Evolutionary conservation across 2,797 vertebrate species (phyloP), one percentile per base, ranked within the genome.

Genomic region (Anabacerthia variegaticeps): DNA sequence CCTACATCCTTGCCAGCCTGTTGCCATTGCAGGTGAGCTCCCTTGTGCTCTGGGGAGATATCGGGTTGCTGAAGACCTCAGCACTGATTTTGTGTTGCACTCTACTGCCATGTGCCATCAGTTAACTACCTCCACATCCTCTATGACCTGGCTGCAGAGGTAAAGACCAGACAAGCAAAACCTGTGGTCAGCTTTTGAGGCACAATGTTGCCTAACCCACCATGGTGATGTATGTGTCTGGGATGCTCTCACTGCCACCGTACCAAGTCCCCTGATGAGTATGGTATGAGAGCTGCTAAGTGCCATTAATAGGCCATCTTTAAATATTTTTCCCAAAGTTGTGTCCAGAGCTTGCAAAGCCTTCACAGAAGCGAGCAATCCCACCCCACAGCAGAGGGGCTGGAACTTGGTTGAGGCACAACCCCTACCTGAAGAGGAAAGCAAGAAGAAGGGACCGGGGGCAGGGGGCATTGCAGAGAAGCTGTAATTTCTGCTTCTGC

Each of bases 61-160:
- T 48, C 0, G 0, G 34, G 28, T 13, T 2, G 14, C 20, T 65
- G 49, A 12, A 68, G 18, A 77, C 21, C 26, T 26, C 37, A 85
- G 46, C 24, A 73, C 4, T 37, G 27, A 76, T 85, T 94, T 55
- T 79, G 27, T 48, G 34, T 4, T 49, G 48, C 6, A 4, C 7
- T 19, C 13, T 77, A 18, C 9, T 92, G 81, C 30, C 34, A 41
- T 0, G 0, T 69, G 43, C 34, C 18, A 37, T 55, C 51, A 48
- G 1, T 32, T 73, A 68, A 36, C 43, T 23, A 21, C 18, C 13
- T 72, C 17, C 39, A n/a, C 37, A 75, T 18, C 0, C 37, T 56
- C 8, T n/a, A 28, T 30, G 5, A 2, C 30, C 55, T 55, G 27
- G 27, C 14, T 26, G 14, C 23, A 67, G 75, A 71, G 14, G 16